Conservation (phyloP, 1,140 invertebrate species). For the Caenorhabditis brenneri region DNA sequence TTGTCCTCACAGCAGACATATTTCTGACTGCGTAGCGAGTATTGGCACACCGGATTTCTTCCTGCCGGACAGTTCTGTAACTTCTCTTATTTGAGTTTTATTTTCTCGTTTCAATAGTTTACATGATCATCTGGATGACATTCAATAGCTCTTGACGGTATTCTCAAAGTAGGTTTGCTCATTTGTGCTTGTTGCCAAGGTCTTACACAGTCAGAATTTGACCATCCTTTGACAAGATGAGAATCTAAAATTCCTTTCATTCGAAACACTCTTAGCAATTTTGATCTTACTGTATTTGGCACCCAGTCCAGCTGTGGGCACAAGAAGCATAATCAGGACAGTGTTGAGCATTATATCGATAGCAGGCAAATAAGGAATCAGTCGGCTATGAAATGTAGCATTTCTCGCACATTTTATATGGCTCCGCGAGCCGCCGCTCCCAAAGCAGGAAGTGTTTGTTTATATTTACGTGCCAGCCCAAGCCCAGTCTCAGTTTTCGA, state of each 20-base stretch:
- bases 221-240: conserved; percentile 3
- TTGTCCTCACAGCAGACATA: conserved; percentile 34
- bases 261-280: background rate
- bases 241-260: background rate
- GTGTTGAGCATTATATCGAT: conserved; percentile 7
- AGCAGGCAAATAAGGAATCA: background rate
- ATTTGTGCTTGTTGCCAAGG: conserved; percentile 19
- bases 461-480: conserved; percentile 37
- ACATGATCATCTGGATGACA: conserved; percentile 29
- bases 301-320: background rate
- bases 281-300: conserved; percentile 32
- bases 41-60: conserved; percentile 26
- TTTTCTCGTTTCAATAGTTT: background rate
- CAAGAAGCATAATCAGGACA: background rate
- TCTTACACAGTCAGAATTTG: background rate
- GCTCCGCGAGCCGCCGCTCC: conserved; percentile 2
- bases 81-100: background rate
- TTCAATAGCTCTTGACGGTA: conserved; percentile 27
- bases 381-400: conserved; percentile 31
- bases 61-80: conserved; percentile 27
- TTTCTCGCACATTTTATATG: conserved; percentile 20
- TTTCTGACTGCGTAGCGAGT: conserved; percentile 22
- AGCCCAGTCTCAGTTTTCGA: conserved; percentile 1
- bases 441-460: conserved; percentile 33
- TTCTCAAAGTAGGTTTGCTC: conserved; percentile 23